These are phyloP conservation scores for Lithophane ornitopus DNA, from an alignment of 2,888 invertebrate genomes.

Conservation along the genomic window DNA sequence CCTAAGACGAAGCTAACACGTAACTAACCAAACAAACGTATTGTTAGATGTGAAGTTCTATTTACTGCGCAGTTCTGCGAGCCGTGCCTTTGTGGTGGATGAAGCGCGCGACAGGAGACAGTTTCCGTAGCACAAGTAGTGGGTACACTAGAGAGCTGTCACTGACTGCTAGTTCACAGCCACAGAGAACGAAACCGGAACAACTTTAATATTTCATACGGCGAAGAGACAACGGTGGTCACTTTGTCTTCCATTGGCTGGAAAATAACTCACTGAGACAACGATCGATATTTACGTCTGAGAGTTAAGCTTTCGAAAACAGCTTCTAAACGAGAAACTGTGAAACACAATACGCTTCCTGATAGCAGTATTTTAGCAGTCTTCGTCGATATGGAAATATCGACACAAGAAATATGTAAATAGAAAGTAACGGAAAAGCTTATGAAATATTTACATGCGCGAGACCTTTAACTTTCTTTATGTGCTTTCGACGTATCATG, in stretches of 20 bases:
- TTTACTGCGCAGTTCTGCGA: constrained; percentile 33
- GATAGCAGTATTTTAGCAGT: constrained; percentile 1
- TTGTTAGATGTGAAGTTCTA: constrained; percentile 27
- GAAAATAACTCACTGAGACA: constrained; percentile 49
- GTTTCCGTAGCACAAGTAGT: constrained; percentile 46
- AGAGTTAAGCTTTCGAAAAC: constrained; percentile 38
- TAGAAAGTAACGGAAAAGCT: constrained; percentile 46
- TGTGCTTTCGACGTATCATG: constrained; percentile 20
- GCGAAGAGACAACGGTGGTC: constrained; percentile 34
- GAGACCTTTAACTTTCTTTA: constrained; percentile 44
- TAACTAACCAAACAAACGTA: constrained; percentile 30
- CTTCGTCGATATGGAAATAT: constrained; percentile 25
- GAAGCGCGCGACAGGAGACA: constrained; percentile 45
- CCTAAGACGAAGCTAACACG: constrained; percentile 10
- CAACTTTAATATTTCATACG: constrained; percentile 57
- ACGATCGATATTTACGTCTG: constrained; percentile 61
- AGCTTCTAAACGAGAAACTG: constrained; percentile 21
- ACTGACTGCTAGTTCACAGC: constrained; percentile 46
- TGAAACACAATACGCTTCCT: constrained; percentile 18
- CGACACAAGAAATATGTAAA: constrained; percentile 20
- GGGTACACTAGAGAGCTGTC: constrained; percentile 47
- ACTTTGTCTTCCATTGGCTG: constrained; percentile 45
- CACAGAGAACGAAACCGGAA: constrained; percentile 33
- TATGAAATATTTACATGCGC: constrained; percentile 46
- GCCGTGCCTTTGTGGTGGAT: constrained; percentile 46